Conservation (phyloP, 2,797 vertebrate species). For the Argya squamiceps region DNA sequence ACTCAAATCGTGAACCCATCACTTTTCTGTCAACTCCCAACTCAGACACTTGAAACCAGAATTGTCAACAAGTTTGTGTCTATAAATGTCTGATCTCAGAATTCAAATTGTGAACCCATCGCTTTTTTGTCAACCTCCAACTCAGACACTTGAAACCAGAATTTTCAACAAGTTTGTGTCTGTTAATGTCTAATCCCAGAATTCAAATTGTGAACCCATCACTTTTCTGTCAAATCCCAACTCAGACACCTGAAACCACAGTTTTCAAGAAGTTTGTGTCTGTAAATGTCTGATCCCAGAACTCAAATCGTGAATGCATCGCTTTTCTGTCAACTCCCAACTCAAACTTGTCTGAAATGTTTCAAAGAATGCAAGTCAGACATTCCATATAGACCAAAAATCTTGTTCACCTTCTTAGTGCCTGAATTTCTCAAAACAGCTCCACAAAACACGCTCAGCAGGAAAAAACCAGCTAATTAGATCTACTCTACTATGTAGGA, state of each 20-base stretch:
- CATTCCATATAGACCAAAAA: not conserved
- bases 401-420: rapidly evolving
- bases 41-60: rapidly evolving
- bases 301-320: too few relatives aligned
- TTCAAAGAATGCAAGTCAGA: not conserved
- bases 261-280: rapidly evolving
- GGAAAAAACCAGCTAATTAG: not conserved
- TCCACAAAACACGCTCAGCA: not conserved
- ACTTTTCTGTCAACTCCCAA: too few relatives aligned
- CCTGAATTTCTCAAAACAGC: not conserved
- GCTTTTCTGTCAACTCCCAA: too few relatives aligned
- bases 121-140: too few relatives aligned
- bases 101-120: too few relatives aligned
- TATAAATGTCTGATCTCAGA: rapidly evolving
- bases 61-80: rapidly evolving
- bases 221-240: too few relatives aligned
- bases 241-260: rapidly evolving
- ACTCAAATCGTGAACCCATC: too few relatives aligned
- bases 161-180: rapidly evolving
- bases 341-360: not conserved
- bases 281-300: rapidly evolving
- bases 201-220: too few relatives aligned
- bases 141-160: too few relatives aligned
- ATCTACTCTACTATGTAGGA: rapidly evolving
- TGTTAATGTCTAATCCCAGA: rapidly evolving